Conservation (phyloP, 2,888 invertebrate genomes). For the Trissolcus brochymenae region DNA sequence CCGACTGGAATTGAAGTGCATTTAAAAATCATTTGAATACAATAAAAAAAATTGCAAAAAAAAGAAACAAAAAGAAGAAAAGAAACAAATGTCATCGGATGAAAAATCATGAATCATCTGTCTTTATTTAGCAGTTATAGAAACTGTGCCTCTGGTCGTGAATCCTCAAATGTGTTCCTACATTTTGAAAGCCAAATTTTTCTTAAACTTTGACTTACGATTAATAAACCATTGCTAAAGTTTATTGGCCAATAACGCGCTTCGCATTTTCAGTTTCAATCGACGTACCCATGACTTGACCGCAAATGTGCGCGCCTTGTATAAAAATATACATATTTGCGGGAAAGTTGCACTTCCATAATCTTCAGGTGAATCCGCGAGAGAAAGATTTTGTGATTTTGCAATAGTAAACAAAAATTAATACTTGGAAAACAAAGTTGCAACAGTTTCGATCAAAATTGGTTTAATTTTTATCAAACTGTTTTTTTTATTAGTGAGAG, state of each 20-base stretch:
- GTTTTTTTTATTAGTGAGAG: too few relatives aligned
- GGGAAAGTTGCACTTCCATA: constrained; percentile 34
- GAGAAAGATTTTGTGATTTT: constrained; percentile 30
- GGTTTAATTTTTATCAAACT: too few relatives aligned
- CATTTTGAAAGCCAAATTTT: constrained; percentile 7
- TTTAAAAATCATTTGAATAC: too few relatives aligned
- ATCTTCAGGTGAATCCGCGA: constrained; percentile 11
- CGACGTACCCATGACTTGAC: constrained; percentile 18
- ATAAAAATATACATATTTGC: constrained; percentile 17
- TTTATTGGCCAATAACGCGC: constrained; percentile 19
- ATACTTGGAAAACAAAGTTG: too few relatives aligned
- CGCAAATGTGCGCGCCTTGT: neutral
- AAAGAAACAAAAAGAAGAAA: too few relatives aligned
- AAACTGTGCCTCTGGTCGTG: too few relatives aligned
- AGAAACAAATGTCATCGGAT: too few relatives aligned
- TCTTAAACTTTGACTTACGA: constrained; percentile 10
- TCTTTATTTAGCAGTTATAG: too few relatives aligned
- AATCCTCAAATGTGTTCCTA: neutral
- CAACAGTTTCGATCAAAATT: too few relatives aligned
- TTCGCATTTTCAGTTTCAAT: constrained; percentile 11
- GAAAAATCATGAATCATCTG: too few relatives aligned
- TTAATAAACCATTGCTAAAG: constrained; percentile 3
- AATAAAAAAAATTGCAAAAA: too few relatives aligned
- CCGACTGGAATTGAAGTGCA: too few relatives aligned
- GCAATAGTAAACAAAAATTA: neutral